Percentiles rank a stretch among this genome's conserved stretches.
Evolutionary conservation across 1,140 invertebrate species (phyloP).

Genomic region (Solen grandis): DNA sequence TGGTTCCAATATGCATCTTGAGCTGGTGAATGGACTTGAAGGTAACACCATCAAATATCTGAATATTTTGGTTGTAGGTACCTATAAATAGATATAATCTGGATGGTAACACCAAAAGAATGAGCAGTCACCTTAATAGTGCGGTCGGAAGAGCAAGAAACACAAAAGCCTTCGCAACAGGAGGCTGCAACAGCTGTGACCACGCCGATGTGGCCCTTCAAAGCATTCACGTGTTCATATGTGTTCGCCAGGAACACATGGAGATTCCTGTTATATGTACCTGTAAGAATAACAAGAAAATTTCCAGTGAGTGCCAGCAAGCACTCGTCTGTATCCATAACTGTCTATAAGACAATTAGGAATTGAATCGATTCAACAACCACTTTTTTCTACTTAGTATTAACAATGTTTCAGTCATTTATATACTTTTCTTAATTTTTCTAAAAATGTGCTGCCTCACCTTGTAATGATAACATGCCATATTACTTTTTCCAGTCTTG

Average conservation of each 20-base stretch:
- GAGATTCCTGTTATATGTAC: slow-evolving; percentile 72
- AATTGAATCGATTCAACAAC: no score
- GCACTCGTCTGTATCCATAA: no score
- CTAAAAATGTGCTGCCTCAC: no score
- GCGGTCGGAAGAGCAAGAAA: slow-evolving; percentile 67
- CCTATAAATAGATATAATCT: slow-evolving; percentile 68
- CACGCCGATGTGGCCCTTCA: slow-evolving; percentile 70
- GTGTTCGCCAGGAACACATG: slow-evolving; percentile 62
- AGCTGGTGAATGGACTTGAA: slow-evolving; percentile 66
- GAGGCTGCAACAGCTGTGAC: slow-evolving; percentile 58
- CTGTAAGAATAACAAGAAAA: slow-evolving; percentile 50
- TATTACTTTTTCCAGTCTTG: no score
- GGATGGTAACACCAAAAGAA: slow-evolving; percentile 65
- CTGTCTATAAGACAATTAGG: no score
- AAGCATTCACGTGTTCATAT: slow-evolving; percentile 62
- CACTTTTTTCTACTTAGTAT: no score
- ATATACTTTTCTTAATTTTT: no score
- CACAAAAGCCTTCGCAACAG: slow-evolving; percentile 63
- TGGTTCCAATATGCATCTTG: slow-evolving; percentile 70
- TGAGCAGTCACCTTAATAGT: slow-evolving; percentile 69
- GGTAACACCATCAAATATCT: slow-evolving; percentile 68
- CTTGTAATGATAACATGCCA: no score
- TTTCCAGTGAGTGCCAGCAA: no score
- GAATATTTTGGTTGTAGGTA: slow-evolving; percentile 72
- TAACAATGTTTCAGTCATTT: no score